Base-by-base conservation (phyloP, 2,113 vertebrate species). In the Hydrochoerus hydrochaeris region DNA sequence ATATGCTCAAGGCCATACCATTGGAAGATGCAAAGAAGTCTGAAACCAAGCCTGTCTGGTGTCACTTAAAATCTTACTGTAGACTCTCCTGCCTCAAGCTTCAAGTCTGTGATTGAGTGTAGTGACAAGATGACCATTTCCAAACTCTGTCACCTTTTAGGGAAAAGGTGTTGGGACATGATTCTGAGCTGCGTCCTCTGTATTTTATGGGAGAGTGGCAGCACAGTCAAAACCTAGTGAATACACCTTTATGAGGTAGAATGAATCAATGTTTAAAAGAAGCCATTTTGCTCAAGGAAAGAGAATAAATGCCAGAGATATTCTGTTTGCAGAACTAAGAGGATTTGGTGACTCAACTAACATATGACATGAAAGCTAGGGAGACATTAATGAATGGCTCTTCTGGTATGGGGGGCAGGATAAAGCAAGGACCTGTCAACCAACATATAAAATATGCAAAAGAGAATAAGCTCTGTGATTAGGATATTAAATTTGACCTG, bases 271-370 rank as follows among this genome's bases (percentile, higher is more conserved):
- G 35, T 95, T 82, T 38, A 54, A 90, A 83, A 58, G 32, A 94
- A 30, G 41, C 2, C 16, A 78, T 38, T 52, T 54, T 85, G n/a
- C n/a, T 95, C 26, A 81, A 89, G n/a, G 11, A 88, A 73, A 84
- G 20, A 71, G 28, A 69, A 65, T 0, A 57, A 58, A 65, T 60
- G n/a, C 19, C 44, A 92, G 41, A 90, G 38, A 22, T 24, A 93
- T 67, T 96, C 41, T 62, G 44, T 35, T 88, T 75, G 85, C 17
- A 94, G 46, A 94, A 85, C 58, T 46, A 54, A 92, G 58, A 80
- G 17, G 6, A 44, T 24, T 32, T 20, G 38, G 46, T 38, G 71
- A 89, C 22, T 49, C 41, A 57, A n/a, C 49, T 69, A 12, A 65
- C 71, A 38, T 12, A 75, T 9, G 26, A 88, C 86, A 85, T 78